These are phyloP conservation scores for Acanthochromis polyacanthus DNA, from an alignment of 2,113 vertebrate species.

Conservation along the genomic window DNA sequence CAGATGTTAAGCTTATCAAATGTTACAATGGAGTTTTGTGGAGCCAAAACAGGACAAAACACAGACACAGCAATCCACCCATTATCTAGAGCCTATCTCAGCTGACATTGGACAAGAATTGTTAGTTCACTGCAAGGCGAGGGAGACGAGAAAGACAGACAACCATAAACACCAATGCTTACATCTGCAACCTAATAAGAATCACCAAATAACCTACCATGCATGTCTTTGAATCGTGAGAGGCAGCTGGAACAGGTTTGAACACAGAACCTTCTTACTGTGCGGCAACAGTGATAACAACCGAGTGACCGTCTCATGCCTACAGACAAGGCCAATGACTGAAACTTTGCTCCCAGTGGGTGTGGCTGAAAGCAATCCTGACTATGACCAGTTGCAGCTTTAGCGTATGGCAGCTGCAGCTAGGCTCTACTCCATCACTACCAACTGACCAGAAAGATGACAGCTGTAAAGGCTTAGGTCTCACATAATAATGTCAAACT, in stretches of 20 bases:
- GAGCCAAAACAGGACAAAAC: background rate
- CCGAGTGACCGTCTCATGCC: no score
- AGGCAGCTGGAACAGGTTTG: no score
- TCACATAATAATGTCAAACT: background rate
- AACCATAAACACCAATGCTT: no score
- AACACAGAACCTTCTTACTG: no score
- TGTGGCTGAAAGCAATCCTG: conserved; percentile 45
- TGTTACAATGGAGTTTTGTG: background rate
- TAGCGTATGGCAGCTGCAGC: conserved; percentile 48
- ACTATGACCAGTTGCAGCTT: conserved; percentile 45
- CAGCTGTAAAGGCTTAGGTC: conserved; percentile 27
- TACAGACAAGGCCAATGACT: background rate
- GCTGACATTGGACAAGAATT: no score
- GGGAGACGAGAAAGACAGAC: no score
- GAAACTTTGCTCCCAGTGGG: conserved; percentile 41
- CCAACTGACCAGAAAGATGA: conserved; percentile 21
- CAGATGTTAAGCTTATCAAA: background rate
- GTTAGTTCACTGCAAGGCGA: no score
- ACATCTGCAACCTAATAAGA: no score
- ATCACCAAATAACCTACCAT: no score
- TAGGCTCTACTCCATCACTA: conserved; percentile 32
- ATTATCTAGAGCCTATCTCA: no score
- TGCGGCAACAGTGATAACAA: no score
- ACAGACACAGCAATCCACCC: background rate
- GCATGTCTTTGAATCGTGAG: no score